A percentile compares a stretch with the other conserved stretches of the same genome.
phyloP scores from a whole-genome alignment of 2,797 vertebrate genomes.

The Schizothorax lantsangensis region DNA sequence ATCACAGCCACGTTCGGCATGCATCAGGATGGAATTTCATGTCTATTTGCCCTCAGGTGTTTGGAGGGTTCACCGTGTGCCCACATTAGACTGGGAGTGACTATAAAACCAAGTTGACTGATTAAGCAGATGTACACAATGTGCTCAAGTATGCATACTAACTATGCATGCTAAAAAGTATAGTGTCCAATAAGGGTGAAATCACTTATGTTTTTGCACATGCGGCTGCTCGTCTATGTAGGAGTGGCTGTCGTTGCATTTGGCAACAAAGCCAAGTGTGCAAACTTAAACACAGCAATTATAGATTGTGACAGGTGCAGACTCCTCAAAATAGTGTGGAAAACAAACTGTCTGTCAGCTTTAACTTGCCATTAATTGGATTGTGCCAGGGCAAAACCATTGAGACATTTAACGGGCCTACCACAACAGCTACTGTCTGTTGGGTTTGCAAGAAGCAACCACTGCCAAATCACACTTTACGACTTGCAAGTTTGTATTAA shows the following conservation, averaged over 20 bases:
- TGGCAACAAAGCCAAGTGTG: constrained; percentile 24
- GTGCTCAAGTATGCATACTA: neutral
- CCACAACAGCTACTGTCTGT: neutral
- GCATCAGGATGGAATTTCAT: constrained; percentile 40
- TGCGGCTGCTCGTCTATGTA: neutral
- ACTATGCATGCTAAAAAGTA: neutral
- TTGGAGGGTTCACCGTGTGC: constrained; percentile 20
- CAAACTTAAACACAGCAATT: constrained; percentile 31
- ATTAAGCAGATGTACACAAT: neutral
- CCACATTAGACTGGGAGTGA: constrained; percentile 4
- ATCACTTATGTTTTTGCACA: neutral
- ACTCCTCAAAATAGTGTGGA: neutral
- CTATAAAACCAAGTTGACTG: neutral
- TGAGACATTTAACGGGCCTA: neutral
- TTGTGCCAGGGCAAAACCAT: neutral
- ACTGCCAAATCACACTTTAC: constrained; percentile 6
- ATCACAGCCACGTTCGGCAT: constrained; percentile 30
- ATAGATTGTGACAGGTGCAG: constrained; percentile 15
- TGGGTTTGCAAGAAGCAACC: neutral
- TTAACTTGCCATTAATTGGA: neutral
- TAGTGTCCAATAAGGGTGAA: neutral
- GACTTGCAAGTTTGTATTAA: neutral
- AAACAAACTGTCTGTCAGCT: neutral
- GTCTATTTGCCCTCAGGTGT: constrained; percentile 47
- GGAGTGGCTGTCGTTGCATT: neutral